Conservation (phyloP, 2,113 vertebrate genomes). For the Reinhardtius hippoglossoides region DNA sequence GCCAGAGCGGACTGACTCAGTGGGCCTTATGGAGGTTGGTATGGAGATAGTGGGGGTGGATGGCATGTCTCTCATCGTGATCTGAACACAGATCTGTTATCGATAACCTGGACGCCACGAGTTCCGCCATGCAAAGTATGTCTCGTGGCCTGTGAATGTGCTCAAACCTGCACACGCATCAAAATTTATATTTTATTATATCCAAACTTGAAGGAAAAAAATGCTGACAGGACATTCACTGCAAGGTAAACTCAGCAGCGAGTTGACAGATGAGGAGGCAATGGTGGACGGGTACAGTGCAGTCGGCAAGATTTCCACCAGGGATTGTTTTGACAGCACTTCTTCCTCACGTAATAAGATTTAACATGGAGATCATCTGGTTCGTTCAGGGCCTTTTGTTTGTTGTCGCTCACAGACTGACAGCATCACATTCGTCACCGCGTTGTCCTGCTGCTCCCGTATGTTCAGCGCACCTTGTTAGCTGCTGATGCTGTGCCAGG, state of each 20-base stretch:
- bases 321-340: conserved; percentile 63
- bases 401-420: conserved; percentile 49
- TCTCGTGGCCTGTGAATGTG: conserved; percentile 13
- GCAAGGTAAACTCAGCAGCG: conserved; percentile 2
- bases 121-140: background rate
- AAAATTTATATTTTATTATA: background rate
- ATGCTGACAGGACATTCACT: background rate
- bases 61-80: conserved; percentile 72
- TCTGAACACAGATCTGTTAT: conserved; percentile 37
- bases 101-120: conserved; percentile 2
- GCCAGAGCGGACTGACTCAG: conserved; percentile 78
- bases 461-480: conserved; percentile 56
- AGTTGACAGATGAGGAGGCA: conserved; percentile 58
- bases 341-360: conserved; percentile 59
- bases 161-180: background rate
- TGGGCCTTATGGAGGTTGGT: conserved; percentile 74
- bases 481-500: conserved; percentile 9
- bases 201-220: background rate
- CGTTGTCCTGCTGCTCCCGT: conserved; percentile 10
- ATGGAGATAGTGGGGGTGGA: conserved; percentile 78
- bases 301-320: conserved; percentile 20
- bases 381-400: conserved; percentile 50
- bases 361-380: conserved; percentile 32
- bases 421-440: conserved; percentile 57
- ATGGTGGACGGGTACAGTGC: too few relatives aligned